phyloP scores from a whole-genome alignment of 2,113 vertebrate genomes.

The Haemorhous mexicanus region DNA sequence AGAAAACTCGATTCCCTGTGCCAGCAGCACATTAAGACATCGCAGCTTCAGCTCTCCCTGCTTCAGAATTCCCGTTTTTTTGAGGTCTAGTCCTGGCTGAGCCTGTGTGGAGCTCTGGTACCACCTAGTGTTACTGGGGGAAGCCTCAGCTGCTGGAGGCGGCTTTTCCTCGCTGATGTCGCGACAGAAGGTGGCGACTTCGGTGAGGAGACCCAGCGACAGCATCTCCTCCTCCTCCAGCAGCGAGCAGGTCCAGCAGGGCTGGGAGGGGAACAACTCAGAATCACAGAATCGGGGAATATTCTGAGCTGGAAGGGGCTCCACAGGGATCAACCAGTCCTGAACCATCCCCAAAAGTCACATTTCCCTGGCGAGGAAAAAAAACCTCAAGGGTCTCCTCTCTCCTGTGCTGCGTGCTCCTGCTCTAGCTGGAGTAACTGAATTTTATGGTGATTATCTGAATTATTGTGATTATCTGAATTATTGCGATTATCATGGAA shows the following conservation, averaged over 20 bases:
- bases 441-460: not conserved
- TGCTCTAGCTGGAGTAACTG: not conserved
- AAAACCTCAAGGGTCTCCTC: too few species aligned
- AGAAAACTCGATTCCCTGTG: not conserved
- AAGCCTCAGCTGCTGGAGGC: not conserved
- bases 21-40: not conserved
- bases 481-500: too few species aligned
- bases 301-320: not conserved
- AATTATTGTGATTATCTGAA: too few species aligned
- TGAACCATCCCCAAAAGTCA: not conserved
- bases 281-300: not conserved
- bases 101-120: constrained; percentile 13
- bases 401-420: not conserved
- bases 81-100: not conserved
- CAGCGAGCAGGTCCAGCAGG: not conserved
- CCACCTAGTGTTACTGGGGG: constrained; percentile 40
- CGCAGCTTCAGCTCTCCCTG: not conserved
- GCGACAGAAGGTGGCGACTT: not conserved
- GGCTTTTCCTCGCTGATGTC: not conserved
- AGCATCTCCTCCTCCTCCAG: not conserved
- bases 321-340: not conserved
- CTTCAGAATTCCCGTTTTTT: not conserved
- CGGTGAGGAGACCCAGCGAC: accelerated
- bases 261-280: too few species aligned
- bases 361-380: not conserved